Conservation (phyloP, 2,888 invertebrate genomes). For the Caenorhabditis angaria region DNA sequence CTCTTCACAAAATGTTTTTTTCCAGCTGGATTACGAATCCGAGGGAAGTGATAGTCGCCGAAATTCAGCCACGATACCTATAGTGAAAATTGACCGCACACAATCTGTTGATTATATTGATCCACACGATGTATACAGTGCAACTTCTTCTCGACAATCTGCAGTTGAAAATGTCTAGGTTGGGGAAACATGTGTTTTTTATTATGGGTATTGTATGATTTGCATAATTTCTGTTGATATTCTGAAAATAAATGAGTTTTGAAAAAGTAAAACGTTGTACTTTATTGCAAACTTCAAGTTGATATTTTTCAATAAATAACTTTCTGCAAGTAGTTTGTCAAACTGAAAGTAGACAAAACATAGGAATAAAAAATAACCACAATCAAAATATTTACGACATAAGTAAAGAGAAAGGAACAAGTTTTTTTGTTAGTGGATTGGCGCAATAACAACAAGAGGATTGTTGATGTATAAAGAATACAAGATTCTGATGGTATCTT, state of each 20-base stretch:
- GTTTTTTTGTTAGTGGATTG: background rate
- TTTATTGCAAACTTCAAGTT: too few species aligned
- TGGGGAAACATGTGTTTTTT: background rate
- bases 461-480: background rate
- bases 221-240: too few species aligned
- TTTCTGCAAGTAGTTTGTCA: too few species aligned
- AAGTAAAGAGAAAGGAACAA: background rate
- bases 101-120: conserved; percentile 1
- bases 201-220: conserved; percentile 4
- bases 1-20: background rate
- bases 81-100: conserved; percentile 20
- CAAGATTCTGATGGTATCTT: background rate
- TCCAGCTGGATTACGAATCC: conserved; percentile 19
- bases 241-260: too few species aligned
- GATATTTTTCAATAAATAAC: too few species aligned
- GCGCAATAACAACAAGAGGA: background rate
- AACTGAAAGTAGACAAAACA: background rate
- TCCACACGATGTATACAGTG: background rate
- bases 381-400: background rate
- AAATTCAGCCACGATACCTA: conserved; percentile 27
- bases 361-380: too few species aligned
- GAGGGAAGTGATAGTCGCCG: conserved; percentile 18
- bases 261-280: too few species aligned
- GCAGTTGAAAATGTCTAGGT: background rate
- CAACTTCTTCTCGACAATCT: background rate